These are phyloP conservation scores for Hyposoter didymator DNA, from an alignment of 2,888 invertebrate genomes.

Conservation along the genomic window DNA sequence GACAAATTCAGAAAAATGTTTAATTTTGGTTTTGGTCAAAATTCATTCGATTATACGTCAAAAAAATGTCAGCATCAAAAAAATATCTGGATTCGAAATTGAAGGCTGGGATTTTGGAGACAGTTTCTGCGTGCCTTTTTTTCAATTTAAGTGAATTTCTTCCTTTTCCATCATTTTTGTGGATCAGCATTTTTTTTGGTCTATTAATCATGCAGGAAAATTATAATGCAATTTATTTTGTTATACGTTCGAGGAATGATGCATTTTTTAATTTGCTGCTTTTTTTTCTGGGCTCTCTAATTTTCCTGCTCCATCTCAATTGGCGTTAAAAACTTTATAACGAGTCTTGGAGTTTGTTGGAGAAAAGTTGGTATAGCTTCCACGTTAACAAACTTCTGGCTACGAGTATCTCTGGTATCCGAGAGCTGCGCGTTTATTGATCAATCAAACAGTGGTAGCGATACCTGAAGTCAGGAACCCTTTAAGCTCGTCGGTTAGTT, in stretches of 20 bases:
- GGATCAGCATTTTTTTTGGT: background rate
- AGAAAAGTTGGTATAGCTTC: background rate
- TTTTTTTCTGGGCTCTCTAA: background rate
- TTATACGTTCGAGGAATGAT: background rate
- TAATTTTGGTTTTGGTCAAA: too few relatives aligned
- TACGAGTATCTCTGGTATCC: constrained; percentile 42
- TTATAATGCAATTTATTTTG: background rate
- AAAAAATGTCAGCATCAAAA: background rate
- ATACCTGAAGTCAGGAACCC: constrained; percentile 39
- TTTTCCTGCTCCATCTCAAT: background rate
- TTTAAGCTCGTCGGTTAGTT: constrained; percentile 26
- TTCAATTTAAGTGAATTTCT: background rate
- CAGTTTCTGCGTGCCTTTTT: background rate
- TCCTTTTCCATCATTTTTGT: background rate
- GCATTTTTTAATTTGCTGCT: background rate
- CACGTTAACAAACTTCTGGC: constrained; percentile 14
- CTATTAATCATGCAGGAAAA: background rate
- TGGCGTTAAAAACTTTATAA: background rate
- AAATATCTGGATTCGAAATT: background rate
- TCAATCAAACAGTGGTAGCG: constrained; percentile 77
- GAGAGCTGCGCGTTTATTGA: constrained; percentile 75
- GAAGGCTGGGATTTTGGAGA: background rate
- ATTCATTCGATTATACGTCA: too few relatives aligned
- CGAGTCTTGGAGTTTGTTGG: background rate
- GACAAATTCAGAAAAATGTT: too few relatives aligned